phyloP scores from a whole-genome alignment of 2,888 invertebrate species.

The Psococerastis gibbosa region DNA sequence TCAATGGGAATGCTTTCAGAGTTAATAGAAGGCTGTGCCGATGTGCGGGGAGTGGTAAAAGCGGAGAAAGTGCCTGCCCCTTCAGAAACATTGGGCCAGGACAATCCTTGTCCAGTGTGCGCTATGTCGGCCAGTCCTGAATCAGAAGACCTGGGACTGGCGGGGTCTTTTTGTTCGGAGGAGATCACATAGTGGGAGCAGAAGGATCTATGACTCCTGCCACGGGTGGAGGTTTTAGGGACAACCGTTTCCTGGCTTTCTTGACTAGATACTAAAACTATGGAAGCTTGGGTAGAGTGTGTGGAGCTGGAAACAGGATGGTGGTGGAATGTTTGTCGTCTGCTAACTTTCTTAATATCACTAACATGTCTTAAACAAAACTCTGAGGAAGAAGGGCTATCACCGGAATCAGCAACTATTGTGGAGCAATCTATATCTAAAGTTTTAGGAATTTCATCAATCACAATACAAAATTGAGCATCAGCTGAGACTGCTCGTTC shows the following conservation, averaged over 20 bases:
- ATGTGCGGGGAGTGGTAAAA: conserved; percentile 49
- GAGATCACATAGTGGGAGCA: not conserved
- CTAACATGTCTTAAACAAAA: too few relatives aligned
- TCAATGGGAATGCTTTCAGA: conserved; percentile 35
- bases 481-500: too few relatives aligned
- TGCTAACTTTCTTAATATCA: not conserved
- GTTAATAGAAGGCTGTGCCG: conserved; percentile 36
- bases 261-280: too few relatives aligned
- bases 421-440: too few relatives aligned
- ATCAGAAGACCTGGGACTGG: conserved; percentile 51
- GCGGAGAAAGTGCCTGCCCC: conserved; percentile 50
- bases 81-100: conserved; percentile 13
- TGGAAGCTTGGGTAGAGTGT: too few relatives aligned
- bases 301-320: not conserved
- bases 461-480: too few relatives aligned
- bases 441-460: too few relatives aligned
- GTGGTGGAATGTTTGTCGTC: not conserved
- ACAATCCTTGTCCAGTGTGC: conserved; percentile 11
- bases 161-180: conserved; percentile 24
- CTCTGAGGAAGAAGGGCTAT: too few relatives aligned
- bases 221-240: not conserved
- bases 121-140: conserved; percentile 73
- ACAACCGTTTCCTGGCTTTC: not conserved
- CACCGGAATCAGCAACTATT: too few relatives aligned
- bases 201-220: not conserved